phyloP scores from a whole-genome alignment of 2,113 vertebrate species.

The Pipa parva region DNA sequence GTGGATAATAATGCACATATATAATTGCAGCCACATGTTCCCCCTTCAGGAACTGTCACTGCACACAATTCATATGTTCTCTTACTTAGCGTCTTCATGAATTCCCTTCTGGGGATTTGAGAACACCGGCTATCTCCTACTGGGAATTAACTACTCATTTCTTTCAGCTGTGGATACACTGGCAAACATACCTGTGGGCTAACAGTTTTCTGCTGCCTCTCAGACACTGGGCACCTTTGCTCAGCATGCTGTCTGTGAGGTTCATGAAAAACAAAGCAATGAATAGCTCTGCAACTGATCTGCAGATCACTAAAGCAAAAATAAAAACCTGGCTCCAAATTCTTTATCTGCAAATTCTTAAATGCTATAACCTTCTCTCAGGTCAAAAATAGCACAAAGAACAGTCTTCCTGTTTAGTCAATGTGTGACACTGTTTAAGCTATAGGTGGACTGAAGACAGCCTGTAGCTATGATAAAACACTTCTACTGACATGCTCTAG shows the following conservation, averaged over 20 bases:
- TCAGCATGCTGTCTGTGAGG: not conserved
- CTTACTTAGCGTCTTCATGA: conserved; percentile 23
- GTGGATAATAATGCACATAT: conserved; percentile 17
- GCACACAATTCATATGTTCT: conserved; percentile 9
- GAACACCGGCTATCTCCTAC: not conserved
- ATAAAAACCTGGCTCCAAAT: too few species aligned
- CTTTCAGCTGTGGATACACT: conserved; percentile 10
- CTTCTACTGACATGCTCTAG: not conserved
- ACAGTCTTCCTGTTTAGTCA: too few species aligned
- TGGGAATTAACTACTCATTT: conserved; percentile 3
- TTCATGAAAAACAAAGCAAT: not conserved
- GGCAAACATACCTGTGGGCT: not conserved
- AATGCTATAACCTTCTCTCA: too few species aligned
- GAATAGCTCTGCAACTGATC: too few species aligned
- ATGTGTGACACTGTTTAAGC: too few species aligned
- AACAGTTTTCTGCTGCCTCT: not conserved
- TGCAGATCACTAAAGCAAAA: too few species aligned
- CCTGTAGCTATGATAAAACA: not conserved
- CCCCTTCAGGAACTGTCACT: conserved; percentile 13
- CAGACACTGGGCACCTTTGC: not conserved
- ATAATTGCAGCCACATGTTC: conserved; percentile 26
- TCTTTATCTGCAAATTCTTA: too few species aligned
- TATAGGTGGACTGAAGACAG: too few species aligned
- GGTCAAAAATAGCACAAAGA: too few species aligned
- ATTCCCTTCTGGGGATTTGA: conserved; percentile 9